Conservation (phyloP, 2,113 vertebrate species). For the Grallaria varia region DNA sequence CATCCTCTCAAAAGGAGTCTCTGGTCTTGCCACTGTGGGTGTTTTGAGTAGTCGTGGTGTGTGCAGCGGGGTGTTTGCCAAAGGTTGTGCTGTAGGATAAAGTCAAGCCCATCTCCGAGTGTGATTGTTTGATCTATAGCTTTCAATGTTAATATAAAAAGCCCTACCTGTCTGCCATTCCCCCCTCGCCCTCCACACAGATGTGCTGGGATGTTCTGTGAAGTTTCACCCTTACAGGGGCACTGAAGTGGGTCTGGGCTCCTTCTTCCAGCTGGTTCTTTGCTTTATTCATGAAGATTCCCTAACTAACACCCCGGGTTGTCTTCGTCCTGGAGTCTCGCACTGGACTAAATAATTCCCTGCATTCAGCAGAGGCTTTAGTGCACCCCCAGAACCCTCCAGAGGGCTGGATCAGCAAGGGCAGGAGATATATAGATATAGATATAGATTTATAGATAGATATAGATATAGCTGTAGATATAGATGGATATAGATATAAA, state of each 20-base stretch:
- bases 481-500: too few species aligned
- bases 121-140: background rate
- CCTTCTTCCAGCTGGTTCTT: background rate
- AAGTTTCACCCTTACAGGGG: background rate
- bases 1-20: background rate
- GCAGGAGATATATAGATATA: too few species aligned
- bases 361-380: background rate
- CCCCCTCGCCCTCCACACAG: fast-evolving
- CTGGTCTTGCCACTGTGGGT: fast-evolving
- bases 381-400: background rate
- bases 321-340: background rate
- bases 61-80: background rate
- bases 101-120: background rate
- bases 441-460: too few species aligned
- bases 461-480: too few species aligned
- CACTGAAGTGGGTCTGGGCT: background rate
- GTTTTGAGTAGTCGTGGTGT: background rate
- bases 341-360: background rate
- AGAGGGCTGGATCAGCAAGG: background rate
- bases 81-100: background rate
- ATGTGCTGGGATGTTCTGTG: background rate
- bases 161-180: background rate
- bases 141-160: background rate
- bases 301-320: background rate
- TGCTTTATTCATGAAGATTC: background rate